Base-by-base conservation (phyloP, 1,140 invertebrate species). In the Monochamus saltuarius region DNA sequence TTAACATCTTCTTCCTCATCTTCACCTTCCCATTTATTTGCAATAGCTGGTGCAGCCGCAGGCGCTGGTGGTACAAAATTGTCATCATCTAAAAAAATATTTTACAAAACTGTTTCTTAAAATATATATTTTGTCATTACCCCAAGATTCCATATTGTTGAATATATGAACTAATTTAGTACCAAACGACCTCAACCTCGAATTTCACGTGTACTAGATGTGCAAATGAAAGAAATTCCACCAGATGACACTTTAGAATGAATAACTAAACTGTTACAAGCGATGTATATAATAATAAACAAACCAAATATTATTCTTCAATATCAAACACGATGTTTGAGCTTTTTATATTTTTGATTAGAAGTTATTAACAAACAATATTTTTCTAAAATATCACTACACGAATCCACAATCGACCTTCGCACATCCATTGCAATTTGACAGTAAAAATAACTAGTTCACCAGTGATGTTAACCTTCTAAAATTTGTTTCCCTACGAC, bases 1-100 rank as follows among this genome's bases (percentile, higher is more conserved):
- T 93, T 92, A 61, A 93, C 87, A 61, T 89, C 87, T 56, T 91
- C 89, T 59, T 90, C 89, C 68, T 91, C 90, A 75, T 94, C 92
- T 75, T 94, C 91, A 53, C 90, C 91, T 76, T 90, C 89, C 91
- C 91, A 94, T 83, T 89, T 91, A 77, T 91, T 89, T n/a, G 66
- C 8, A 19, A 34, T 36, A 4, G 61, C 35, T 19, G 43, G 45
- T 43, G 53, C 46, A 51, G 61, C 38, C 10, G 57, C 49, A 14
- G 67, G 56, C n/a, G 56, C 54, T 50, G 57, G 63, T 16, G 73
- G 70, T 38, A 73, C 71, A 62, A 77, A 77, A 66, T 75, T 69
- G 16, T 77, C 74, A 53, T 74, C 72, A 63, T 77, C 75, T 77
- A 56, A 56, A 71, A 67, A 17, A 36, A 50, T 14, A 9, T 43